Evolutionary conservation across 2,113 vertebrate genomes (phyloP), one percentile per base, ranked within the genome.

Genomic region (Pelecanus crispus): DNA sequence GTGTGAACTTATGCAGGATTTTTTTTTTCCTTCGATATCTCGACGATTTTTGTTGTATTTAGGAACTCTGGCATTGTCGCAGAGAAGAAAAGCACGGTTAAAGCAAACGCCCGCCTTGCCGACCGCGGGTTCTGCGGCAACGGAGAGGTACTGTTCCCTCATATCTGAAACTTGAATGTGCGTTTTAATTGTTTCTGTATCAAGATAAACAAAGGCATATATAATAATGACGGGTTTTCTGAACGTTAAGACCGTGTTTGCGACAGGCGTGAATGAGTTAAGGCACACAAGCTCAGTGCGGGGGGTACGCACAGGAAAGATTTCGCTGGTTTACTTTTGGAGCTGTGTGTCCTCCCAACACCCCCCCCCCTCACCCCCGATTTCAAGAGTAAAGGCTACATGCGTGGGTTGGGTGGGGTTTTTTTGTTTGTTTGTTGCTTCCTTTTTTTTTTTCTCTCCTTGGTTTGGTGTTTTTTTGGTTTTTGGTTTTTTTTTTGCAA

Each of bases 361-460:
- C n/a, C n/a, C n/a, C n/a, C n/a, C n/a, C n/a, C n/a, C n/a, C n/a
- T n/a, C n/a, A n/a, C n/a, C n/a, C n/a, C n/a, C n/a, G n/a, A n/a
- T 42, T 72, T 75, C 4, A 15, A 49, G 34, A 95, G 44, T 16
- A 31, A 86, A 67, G 21, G 22, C 36, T 77, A 19, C 38, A n/a
- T 0, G 4, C 0, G 0, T 25, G 50, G 8, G 12, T 34, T 40
- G 18, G 14, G 22, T 40, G 18, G 14, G 22, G 7, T 31, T 10
- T 56, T 17, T 14, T 45, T 34, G 16, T 19, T 38, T 47, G 15
- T 52, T 32, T 24, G 42, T 10, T 25, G 49, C 63, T 42, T 15
- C 8, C 4, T n/a, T 31, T 25, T 21, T 16, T 49, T 19, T n/a
- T 6, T 9, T 9, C 3, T 15, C 15, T 21, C 47, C 47, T 21